Evolutionary conservation across 2,113 vertebrate species (phyloP), one percentile per base, ranked within the genome.

Genomic region (Tor tambroides): DNA sequence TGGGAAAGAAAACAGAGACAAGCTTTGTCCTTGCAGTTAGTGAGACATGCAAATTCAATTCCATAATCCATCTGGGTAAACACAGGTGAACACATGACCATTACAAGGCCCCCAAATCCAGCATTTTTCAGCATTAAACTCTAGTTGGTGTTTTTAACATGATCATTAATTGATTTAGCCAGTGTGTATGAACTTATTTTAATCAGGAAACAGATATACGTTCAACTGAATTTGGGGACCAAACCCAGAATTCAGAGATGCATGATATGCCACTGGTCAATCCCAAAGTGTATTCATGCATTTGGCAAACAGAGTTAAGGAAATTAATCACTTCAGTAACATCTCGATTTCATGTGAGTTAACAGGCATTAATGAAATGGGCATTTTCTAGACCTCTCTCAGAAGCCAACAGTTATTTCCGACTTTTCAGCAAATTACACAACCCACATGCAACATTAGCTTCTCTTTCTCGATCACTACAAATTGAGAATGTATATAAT

Each of bases 1-100:
- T 80, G 15, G 56, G 32, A 38, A 51, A 32, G 19, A 30, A 30
- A 76, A 80, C 28, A 43, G 75, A 86, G 83, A 88, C 41, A 86
- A 75, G 88, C 88, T 80, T 91, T 90, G 86, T 87, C 88, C 82
- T 74, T 91, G 85, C 89, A 86, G 89, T 92, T 93, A 93, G 91
- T 92, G 83, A 38, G 75, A 90, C 91, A 93, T 93, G 94, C 93
- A 71, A 91, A 84, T 90, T 91, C 93, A 91, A 88, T 84, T 69
- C 79, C 49, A 86, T 41, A 78, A 79, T 56, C 49, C 84, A 88
- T 87, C 65, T 51, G 11, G 28, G 65, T 51, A 82, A 82, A 51
- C 56, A 79, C 63, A 79, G 51, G 88, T 35, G 54, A 90, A 43
- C 82, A 78, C n/a, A 69, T 65, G 85, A 89, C 88, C 85, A 75